A percentile compares a stretch with the other conserved stretches of the same genome.
phyloP scores from a whole-genome alignment of 2,888 invertebrate species.

The Neoascia interrupta region DNA sequence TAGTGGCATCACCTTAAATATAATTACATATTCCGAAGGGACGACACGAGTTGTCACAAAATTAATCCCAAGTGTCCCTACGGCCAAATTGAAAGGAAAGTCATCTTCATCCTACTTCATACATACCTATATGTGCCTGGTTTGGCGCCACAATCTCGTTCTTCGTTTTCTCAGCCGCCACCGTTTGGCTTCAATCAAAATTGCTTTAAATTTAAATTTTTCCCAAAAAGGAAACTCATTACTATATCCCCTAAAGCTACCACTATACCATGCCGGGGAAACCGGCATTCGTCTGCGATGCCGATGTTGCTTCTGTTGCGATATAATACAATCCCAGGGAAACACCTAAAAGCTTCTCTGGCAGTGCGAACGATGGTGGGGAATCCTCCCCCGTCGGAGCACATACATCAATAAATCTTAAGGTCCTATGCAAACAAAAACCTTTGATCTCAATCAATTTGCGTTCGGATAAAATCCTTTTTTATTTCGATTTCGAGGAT shows the following conservation, averaged over 20 bases:
- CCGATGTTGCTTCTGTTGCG: not conserved
- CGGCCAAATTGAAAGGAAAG: slow-evolving; percentile 69
- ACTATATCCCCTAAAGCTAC: slow-evolving; percentile 67
- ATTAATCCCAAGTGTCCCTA: slow-evolving; percentile 69
- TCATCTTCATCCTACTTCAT: slow-evolving; percentile 54
- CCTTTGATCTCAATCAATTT: slow-evolving; percentile 70
- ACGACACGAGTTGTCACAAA: slow-evolving; percentile 69
- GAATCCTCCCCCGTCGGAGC: not conserved
- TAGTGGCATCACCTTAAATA: slow-evolving; percentile 68
- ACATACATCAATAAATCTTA: slow-evolving; percentile 69
- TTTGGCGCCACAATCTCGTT: too few relatives aligned
- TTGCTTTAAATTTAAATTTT: slow-evolving; percentile 69
- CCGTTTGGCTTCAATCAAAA: slow-evolving; percentile 54
- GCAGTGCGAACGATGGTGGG: not conserved
- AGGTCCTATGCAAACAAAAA: slow-evolving; percentile 69
- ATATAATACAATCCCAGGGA: slow-evolving; percentile 19
- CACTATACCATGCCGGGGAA: slow-evolving; percentile 34
- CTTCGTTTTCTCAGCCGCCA: too few relatives aligned
- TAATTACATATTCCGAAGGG: slow-evolving; percentile 69
- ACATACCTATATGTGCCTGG: too few relatives aligned
- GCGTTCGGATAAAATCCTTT: slow-evolving; percentile 69
- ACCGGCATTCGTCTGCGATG: slow-evolving; percentile 40
- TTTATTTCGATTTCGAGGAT: slow-evolving; percentile 69
- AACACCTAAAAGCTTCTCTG: slow-evolving; percentile 36
- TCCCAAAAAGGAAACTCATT: slow-evolving; percentile 70